These are phyloP conservation scores for Verasper variegatus DNA, from an alignment of 2,113 vertebrate genomes.

Conservation along the genomic window DNA sequence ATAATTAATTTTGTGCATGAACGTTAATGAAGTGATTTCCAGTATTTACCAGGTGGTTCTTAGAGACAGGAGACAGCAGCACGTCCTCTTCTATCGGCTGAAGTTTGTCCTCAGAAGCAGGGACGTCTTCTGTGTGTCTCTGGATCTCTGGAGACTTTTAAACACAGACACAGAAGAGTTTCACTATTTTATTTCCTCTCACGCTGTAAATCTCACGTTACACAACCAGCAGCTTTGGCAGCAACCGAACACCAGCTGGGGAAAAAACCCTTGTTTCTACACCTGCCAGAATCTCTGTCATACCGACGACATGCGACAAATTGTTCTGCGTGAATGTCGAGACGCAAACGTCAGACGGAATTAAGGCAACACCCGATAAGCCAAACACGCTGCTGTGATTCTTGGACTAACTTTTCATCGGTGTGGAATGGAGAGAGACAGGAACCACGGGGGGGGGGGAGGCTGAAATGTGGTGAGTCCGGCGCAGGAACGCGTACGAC, in stretches of 20 bases:
- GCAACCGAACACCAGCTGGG: too few species aligned
- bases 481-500: not conserved
- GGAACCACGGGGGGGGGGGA: not conserved
- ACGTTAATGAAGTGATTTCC: too few species aligned
- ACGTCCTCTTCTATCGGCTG: conserved; percentile 59
- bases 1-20: too few species aligned
- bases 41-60: conserved; percentile 59
- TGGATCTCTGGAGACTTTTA: conserved; percentile 39
- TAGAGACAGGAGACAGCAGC: conserved; percentile 32
- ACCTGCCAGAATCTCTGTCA: not conserved
- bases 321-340: not conserved
- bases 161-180: not conserved
- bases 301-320: not conserved
- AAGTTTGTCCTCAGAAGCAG: conserved; percentile 51
- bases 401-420: not conserved
- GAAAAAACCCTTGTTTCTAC: not conserved
- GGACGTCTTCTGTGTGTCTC: conserved; percentile 32
- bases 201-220: too few species aligned
- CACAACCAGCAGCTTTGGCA: too few species aligned
- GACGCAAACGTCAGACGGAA: not conserved
- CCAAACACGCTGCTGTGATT: not conserved
- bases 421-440: conserved; percentile 34
- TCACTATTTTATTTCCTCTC: not conserved
- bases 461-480: not conserved
- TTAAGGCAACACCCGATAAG: conserved; percentile 14